Evolutionary conservation across 2,888 invertebrate genomes (phyloP), one percentile per base, ranked within the genome.

Genomic region (Caenorhabditis macrosperma): DNA sequence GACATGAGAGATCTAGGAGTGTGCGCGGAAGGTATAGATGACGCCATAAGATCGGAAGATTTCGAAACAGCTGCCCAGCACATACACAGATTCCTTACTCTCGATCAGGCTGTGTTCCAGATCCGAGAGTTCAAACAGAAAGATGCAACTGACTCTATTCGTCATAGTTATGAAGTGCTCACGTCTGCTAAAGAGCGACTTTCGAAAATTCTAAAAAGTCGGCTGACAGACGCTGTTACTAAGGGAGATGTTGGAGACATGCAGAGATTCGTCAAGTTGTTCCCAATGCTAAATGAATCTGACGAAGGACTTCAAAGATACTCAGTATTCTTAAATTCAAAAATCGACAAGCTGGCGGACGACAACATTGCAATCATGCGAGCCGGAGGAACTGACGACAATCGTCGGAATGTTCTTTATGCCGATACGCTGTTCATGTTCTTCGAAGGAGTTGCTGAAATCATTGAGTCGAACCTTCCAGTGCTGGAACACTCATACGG

Each of bases 41-140:
- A 95, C 60, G 97, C 99, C 0, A 94, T 99, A 67, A 94, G 94
- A 82, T 95, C 95, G 86, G 96, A 97, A 91, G 96, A 99, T 91
- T 98, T 95, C 92, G 99, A 99, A 91, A 95, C 95, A 68, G 96
- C 97, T 67, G 97, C 98, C 12, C 95, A 94, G 0, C 97, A 97
- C 90, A 95, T 99, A 54, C 95, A 97, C 86, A 93, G 85, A 50
- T 91, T 91, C 77, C 82, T 91, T 12, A 86, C 88, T 0, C 84
- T 90, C 33, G 91, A 90, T 75, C 82, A 84, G 46, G 89, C 88
- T 4, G 90, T 90, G 1, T 88, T 90, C 67, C 87, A 88, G 63
- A 81, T 89, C 75, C 79, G 89, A 35, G 87, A 88, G 10, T 69
- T 80, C n/a, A 71, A 71, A 17, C 84, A 86, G 12, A 82, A 82